Evolutionary conservation across 2,888 invertebrate species (phyloP).

Genomic region (Lumbricus terrestris): DNA sequence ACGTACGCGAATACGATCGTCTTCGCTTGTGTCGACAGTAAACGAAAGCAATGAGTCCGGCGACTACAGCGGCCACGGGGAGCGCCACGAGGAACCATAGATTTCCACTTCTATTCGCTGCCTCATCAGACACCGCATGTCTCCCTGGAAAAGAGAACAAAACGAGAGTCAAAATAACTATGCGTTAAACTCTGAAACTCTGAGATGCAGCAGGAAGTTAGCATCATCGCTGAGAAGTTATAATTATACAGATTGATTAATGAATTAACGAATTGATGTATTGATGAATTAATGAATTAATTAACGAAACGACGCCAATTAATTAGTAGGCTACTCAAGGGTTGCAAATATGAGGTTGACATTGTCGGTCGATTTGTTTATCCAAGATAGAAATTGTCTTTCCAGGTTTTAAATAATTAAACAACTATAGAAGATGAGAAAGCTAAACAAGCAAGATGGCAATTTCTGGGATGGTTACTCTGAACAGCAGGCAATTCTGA

Average conservation of each 20-base stretch:
- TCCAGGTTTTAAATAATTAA: too few species aligned
- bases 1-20: background rate
- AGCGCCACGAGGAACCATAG: background rate
- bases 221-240: background rate
- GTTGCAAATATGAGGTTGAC: background rate
- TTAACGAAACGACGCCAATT: too few species aligned
- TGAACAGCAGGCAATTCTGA: too few species aligned
- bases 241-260: too few species aligned
- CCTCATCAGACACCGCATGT: background rate
- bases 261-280: too few species aligned
- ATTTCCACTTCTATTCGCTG: background rate
- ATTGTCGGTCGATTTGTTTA: background rate
- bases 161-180: background rate
- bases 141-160: background rate
- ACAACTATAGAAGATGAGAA: too few species aligned
- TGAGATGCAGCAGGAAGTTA: too few species aligned
- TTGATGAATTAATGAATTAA: too few species aligned
- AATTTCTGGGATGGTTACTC: too few species aligned
- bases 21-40: background rate
- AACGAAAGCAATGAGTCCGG: background rate
- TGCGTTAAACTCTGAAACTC: background rate
- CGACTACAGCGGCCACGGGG: background rate
- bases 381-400: background rate
- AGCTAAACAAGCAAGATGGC: too few species aligned
- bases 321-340: too few species aligned